Base-by-base conservation (phyloP, 2,888 invertebrate species). In the Euzetes globulus region DNA sequence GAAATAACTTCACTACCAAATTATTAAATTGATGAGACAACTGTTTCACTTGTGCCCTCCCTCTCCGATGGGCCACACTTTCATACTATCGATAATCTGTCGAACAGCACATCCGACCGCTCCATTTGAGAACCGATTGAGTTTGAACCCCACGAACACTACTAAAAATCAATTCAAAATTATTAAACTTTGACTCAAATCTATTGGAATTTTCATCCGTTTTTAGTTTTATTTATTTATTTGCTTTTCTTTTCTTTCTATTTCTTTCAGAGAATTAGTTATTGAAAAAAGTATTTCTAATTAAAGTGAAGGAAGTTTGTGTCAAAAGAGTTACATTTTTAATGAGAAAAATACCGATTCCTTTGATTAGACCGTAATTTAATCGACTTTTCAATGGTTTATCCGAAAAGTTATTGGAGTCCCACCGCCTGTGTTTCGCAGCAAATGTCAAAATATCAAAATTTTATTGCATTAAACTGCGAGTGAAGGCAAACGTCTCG, bases 291-390 rank as follows among this genome's bases (percentile, higher is more conserved):
- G 33, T 33, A 33, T 60, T 29, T 17, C 11, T 33, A 60, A 60
- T 60, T 29, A 60, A 60, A 60, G 29, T 3, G 29, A 60, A 60
- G 29, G 25, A 58, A 58, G 3, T 60, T 29, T 60, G 17, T 60
- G 60, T 60, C 27, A 60, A 25, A 60, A 60, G 60, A 60, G 29
- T 60, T 9, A 13, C 55, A 15, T 47, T 47, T 17, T 47, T 17
- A 15, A 15, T 47, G 13, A 9, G n/a, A n/a, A 22, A 58, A 58
- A 25, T 25, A 58, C 29, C 5, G 4, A 33, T 68, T 7, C 33
- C 68, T 68, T 68, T 68, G 68, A 68, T 45, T 68, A 7, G 41
- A 37, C 68, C 68, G 68, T 68, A 68, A 68, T 68, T 68, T 55
- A 55, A 55, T 55, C 55, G 25, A 55, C 55, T 55, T 19, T 19